These are phyloP conservation scores for Diorhabda elongata DNA, from an alignment of 1,140 invertebrate species.

Conservation along the genomic window DNA sequence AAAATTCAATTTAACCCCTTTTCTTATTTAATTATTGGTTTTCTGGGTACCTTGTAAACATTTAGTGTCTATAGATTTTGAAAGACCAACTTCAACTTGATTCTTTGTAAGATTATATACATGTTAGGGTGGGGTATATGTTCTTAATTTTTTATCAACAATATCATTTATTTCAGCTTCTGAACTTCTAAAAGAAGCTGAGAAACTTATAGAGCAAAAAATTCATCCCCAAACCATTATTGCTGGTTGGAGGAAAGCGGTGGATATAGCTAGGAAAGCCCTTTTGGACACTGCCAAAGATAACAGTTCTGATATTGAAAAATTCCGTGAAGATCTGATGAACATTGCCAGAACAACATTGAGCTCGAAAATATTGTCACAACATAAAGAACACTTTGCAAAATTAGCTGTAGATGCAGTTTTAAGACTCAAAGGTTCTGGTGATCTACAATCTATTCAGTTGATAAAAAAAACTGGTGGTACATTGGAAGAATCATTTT, in stretches of 20 bases:
- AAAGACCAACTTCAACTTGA: too few species aligned
- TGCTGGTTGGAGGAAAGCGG: slow-evolving; percentile 87
- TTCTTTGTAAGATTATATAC: too few species aligned
- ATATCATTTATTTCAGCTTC: slow-evolving; percentile 61
- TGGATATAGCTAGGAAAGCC: slow-evolving; percentile 76
- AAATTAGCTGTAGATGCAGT: slow-evolving; percentile 95
- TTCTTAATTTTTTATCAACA: too few species aligned
- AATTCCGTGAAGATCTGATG: slow-evolving; percentile 84
- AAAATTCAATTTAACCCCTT: too few species aligned
- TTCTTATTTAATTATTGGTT: too few species aligned
- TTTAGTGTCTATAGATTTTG: too few species aligned
- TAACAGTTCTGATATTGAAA: slow-evolving; percentile 73
- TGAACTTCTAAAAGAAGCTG: slow-evolving; percentile 92
- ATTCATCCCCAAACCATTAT: slow-evolving; percentile 99
- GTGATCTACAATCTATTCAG: slow-evolving; percentile 87
- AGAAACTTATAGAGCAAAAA: slow-evolving; percentile 89
- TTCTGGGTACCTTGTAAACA: too few species aligned
- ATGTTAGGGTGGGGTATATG: too few species aligned
- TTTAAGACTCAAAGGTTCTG: slow-evolving; percentile 89
- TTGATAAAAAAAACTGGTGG: slow-evolving; percentile 96
- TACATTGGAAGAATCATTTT: slow-evolving; percentile 88
- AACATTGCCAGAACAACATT: slow-evolving; percentile 97
- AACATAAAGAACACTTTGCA: slow-evolving; percentile 96
- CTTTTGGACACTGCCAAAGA: slow-evolving; percentile 73
- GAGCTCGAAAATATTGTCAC: slow-evolving; percentile 96